Evolutionary conservation across 30 jellyfish, hydroid and myxozoan genomes (phyloP).

Genomic region (Mastigias papua): DNA sequence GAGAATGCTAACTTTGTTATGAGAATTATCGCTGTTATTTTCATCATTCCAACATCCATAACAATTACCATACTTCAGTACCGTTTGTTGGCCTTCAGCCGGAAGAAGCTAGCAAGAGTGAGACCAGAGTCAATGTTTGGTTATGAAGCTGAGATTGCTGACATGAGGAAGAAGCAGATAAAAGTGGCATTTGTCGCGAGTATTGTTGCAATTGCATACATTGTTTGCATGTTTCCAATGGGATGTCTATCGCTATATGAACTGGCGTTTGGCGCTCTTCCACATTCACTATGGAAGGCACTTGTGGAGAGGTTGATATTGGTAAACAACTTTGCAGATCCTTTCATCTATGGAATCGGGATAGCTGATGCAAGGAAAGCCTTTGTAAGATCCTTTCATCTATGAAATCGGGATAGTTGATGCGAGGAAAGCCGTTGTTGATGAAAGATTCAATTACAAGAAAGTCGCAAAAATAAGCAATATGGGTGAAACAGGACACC

Average conservation of each 20-base stretch:
- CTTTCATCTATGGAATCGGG: conserved; percentile 11
- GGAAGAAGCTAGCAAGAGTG: not conserved
- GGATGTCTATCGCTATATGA: not conserved
- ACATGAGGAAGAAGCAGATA: not conserved
- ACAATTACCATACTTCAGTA: not conserved
- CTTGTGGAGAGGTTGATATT: not conserved
- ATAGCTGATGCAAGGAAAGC: not conserved
- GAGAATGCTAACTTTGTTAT: not conserved
- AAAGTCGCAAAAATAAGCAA: not conserved
- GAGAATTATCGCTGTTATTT: not conserved
- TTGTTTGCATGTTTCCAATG: not conserved
- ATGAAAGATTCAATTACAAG: not conserved
- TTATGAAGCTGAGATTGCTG: not conserved
- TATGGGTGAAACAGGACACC: too few relatives aligned
- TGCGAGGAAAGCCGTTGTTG: not conserved
- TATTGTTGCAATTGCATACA: not conserved
- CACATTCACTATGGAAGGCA: not conserved
- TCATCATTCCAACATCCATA: not conserved
- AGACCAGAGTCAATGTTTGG: not conserved
- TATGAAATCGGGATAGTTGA: not conserved
- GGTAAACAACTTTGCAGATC: not conserved
- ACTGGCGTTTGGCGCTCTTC: not conserved
- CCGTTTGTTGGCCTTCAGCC: not conserved
- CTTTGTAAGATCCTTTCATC: not conserved
- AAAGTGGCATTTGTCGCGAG: conserved; percentile 1